Base-by-base conservation (phyloP, 1,140 invertebrate species). In the Zaprionus ghesquierei region DNA sequence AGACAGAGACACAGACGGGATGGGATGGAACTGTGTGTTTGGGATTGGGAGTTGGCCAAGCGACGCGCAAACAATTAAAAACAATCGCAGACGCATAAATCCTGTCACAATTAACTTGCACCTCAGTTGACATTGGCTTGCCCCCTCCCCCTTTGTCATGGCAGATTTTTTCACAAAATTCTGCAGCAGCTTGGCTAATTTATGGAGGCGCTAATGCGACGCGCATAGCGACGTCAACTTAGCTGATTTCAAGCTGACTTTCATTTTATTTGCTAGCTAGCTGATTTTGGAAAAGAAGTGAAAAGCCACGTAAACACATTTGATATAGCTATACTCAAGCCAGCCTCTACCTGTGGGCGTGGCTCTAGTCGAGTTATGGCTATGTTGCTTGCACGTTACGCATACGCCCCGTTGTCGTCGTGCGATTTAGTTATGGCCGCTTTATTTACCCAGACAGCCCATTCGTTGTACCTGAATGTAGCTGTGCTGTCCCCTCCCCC, bases 391-490 rank as follows among this genome's bases (percentile, higher is more conserved):
- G 18, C 22, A 29, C 13, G 18, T 53, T 29, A 15, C 58, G 49
- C 22, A 50, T 60, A 69, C 65, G 56, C 66, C 66, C 50, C 50
- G 2, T 29, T 29, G 55, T 46, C 10, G 31, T 41, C 3, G 20
- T 15, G 23, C 12, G 49, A 54, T 55, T 54, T 46, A 33, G 44
- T 33, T 50, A 41, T 20, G 12, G 27, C 27, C 9, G 72, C 56
- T 38, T 81, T 81, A 75, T 74, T 73, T 69, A 64, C 33, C 35
- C 41, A 64, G 69, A 50, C 79, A 60, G 61, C 69, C 79, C 69
- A 33, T 78, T 70, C 60, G 68, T 46, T 77, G 72, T 66, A 62
- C 49, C 13, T 35, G 25, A 20, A 22, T 10, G 20, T 20, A 33
- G 31, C 18, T 58, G 35, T 38, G n/a, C 35, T 15, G 13, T 3